A percentile compares a stretch with the other conserved stretches of the same genome.
Conservation (phyloP, 2,888 invertebrate genomes). For the Microplitis deprimator region DNA sequence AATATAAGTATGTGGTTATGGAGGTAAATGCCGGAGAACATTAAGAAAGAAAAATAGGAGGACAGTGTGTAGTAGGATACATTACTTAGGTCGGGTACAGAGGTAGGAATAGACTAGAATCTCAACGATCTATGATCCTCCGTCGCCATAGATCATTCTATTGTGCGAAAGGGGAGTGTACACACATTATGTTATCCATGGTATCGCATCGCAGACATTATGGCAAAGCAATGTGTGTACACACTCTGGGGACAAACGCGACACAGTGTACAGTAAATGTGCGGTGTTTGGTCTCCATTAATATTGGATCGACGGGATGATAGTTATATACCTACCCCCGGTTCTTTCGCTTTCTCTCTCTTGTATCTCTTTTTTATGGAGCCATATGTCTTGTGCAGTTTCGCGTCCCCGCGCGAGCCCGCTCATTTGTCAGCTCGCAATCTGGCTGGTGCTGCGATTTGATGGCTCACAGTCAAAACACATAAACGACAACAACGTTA, state of each 20-base stretch:
- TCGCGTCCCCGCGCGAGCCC: slow-evolving; percentile 49
- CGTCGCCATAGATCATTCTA: slow-evolving; percentile 62
- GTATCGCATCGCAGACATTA: slow-evolving; percentile 45
- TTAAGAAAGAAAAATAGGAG: slow-evolving; percentile 27
- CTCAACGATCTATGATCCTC: slow-evolving; percentile 47
- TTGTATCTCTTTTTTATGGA: slow-evolving; percentile 66
- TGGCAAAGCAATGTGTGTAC: slow-evolving; percentile 59
- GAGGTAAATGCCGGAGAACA: slow-evolving; percentile 11
- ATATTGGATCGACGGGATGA: slow-evolving; percentile 67
- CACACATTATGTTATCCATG: slow-evolving; percentile 59
- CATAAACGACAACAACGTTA: slow-evolving; percentile 45
- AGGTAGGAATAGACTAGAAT: slow-evolving; percentile 41
- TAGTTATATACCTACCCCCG: slow-evolving; percentile 54
- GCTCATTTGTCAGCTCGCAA: slow-evolving; percentile 69
- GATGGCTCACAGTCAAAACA: slow-evolving; percentile 65
- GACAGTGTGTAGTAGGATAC: slow-evolving; percentile 17
- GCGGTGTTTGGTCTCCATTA: slow-evolving; percentile 71
- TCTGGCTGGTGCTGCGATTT: slow-evolving; percentile 65
- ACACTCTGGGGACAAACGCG: slow-evolving; percentile 59
- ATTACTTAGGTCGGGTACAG: slow-evolving; percentile 8
- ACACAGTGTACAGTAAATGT: slow-evolving; percentile 57
- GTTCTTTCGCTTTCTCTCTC: slow-evolving; percentile 37
- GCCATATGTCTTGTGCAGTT: slow-evolving; percentile 66
- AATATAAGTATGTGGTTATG: slow-evolving; percentile 7
- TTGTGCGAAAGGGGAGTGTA: slow-evolving; percentile 64